A percentile compares a stretch with the other conserved stretches of the same genome.
These are phyloP conservation scores for Myotis daubentonii DNA, from an alignment of 2,797 vertebrate species.

Conservation along the genomic window DNA sequence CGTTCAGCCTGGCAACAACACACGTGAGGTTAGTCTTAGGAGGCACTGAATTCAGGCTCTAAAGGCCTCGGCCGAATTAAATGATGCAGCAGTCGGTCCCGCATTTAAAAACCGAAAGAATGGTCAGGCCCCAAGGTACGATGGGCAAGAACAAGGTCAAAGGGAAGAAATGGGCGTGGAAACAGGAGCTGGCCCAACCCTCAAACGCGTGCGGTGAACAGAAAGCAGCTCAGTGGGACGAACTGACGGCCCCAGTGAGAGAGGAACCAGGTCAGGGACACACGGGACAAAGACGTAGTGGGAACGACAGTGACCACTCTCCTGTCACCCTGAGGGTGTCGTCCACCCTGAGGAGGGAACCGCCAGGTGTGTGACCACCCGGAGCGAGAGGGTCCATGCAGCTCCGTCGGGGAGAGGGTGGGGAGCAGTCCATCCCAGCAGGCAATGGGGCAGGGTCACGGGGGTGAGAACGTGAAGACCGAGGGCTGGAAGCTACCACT, in stretches of 20 bases:
- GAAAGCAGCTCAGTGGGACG: neutral
- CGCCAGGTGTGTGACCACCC: neutral
- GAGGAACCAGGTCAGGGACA: neutral
- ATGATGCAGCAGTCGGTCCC: neutral
- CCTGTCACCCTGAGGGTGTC: neutral
- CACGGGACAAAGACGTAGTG: neutral
- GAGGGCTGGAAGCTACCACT: neutral
- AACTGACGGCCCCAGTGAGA: neutral
- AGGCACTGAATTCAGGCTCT: neutral
- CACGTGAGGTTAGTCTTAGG: neutral
- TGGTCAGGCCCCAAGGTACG: neutral
- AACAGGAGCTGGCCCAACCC: neutral
- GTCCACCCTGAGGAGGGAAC: neutral
- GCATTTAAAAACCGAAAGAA: neutral
- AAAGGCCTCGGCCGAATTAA: neutral
- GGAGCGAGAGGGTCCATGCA: too few relatives aligned
- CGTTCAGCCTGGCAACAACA: neutral
- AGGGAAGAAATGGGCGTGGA: neutral
- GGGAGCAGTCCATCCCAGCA: neutral
- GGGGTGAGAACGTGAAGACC: neutral
- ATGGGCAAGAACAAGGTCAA: neutral
- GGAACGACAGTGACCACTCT: fast-evolving
- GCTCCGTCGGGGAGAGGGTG: neutral
- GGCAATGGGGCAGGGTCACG: neutral
- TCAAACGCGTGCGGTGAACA: fast-evolving